phyloP scores from a whole-genome alignment of 64 coral and sea anemone species.

The Pocillopora verrucosa region DNA sequence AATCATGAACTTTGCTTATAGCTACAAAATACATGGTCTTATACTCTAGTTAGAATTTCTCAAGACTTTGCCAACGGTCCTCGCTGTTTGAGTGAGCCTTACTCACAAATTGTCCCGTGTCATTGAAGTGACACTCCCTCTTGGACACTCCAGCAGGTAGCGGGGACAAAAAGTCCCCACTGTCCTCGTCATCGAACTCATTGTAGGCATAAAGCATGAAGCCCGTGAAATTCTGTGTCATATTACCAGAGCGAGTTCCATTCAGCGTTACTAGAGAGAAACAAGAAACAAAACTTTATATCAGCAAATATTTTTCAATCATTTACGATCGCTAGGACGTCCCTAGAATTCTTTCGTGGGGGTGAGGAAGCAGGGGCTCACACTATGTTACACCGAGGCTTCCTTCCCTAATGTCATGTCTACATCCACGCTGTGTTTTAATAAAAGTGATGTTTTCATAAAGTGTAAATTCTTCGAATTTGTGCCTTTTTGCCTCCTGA shows the following conservation, averaged over 20 bases:
- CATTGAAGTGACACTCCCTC: background rate
- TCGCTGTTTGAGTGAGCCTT: no score
- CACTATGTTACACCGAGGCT: no score
- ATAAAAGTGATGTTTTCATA: no score
- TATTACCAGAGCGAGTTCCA: background rate
- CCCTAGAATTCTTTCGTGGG: no score
- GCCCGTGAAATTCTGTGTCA: conserved; percentile 12
- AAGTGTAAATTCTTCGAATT: no score
- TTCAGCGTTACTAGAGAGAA: conserved; percentile 9
- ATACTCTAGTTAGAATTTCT: no score
- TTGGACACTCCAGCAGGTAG: background rate
- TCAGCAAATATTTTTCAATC: background rate
- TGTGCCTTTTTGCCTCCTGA: no score
- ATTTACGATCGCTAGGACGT: background rate
- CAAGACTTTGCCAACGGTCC: background rate
- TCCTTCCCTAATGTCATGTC: no score
- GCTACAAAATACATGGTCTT: no score
- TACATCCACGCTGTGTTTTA: no score
- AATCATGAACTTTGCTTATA: no score
- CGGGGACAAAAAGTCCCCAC: conserved; percentile 13
- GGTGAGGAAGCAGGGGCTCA: no score
- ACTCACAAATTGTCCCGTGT: background rate
- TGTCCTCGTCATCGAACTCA: conserved; percentile 35
- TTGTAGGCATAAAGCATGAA: conserved; percentile 12
- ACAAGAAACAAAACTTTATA: background rate